Evolutionary conservation across 1,140 invertebrate species (phyloP), one percentile per base, ranked within the genome.

Genomic region (Drosophila kohkoa): DNA sequence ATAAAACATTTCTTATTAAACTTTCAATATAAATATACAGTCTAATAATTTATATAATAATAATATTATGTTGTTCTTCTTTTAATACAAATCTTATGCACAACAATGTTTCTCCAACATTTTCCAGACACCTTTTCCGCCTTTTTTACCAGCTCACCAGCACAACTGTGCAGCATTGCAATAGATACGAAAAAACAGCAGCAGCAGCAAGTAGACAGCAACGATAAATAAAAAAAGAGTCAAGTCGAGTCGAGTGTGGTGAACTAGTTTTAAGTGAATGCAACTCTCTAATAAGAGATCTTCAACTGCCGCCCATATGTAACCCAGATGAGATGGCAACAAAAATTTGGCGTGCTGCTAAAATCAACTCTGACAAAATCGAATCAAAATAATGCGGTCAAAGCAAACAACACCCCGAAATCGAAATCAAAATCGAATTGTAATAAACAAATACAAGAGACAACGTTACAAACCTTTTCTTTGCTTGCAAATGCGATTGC

Each of bases 381-480:
- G 45, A 66, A 72, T 76, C 62, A 66, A 72, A 60, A 35, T 72
- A 65, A 72, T 66, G 49, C 59, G 73, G 54, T 58, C 71, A 74
- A 57, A 51, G 60, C 63, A 58, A 38, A 71, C 20, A 25, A 55
- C 32, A 43, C 30, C 54, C 25, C 45, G 7, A 55, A 35, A 35
- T 59, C 32, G 45, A 46, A 60, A 25, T 25, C 20, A 3, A 25
- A 35, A 35, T 52, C 32, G 45, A 46, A 60, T 54, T 35, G 35
- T 28, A 15, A 45, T 48, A 35, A 16, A 32, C 30, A 54, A n/a
- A 25, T 52, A n/a, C n/a, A 10, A 43, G 35, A 38, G 46, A 25
- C 20, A 38, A 38, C 7, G 32, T 25, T 48, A 76, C 60, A 66
- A 82, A 88, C 83, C 83, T 88, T 88, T 79, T 67, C 52, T 67